Conservation (phyloP, 2,888 invertebrate species). For the Acronicta leporina region DNA sequence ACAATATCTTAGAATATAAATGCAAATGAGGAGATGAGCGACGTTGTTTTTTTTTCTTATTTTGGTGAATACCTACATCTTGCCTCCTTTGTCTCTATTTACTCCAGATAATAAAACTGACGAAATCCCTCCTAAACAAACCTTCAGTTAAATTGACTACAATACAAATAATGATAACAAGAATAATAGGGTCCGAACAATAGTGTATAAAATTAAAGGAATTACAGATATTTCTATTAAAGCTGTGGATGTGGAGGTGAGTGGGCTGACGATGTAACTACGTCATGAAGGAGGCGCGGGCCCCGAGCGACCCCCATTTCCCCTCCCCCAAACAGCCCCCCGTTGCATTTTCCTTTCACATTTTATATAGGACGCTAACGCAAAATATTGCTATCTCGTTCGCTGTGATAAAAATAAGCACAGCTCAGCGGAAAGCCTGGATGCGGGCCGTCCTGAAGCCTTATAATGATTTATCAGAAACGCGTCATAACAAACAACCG, state of each 20-base stretch:
- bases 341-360: slow-evolving; percentile 3
- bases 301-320: neutral
- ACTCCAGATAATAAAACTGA: no score
- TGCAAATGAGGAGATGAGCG: no score
- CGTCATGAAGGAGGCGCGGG: slow-evolving; percentile 7
- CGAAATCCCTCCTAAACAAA: no score
- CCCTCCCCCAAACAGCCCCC: neutral
- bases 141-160: neutral
- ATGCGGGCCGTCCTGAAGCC: neutral
- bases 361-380: neutral
- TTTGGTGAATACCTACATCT: no score
- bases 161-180: neutral
- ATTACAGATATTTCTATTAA: neutral
- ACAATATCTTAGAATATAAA: no score
- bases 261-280: slow-evolving; percentile 1
- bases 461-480: neutral
- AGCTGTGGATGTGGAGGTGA: neutral
- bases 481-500: neutral
- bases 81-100: no score
- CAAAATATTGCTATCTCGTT: slow-evolving; percentile 7
- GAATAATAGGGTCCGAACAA: neutral
- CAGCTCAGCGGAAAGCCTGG: neutral
- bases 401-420: slow-evolving; percentile 4
- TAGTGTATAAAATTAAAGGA: slow-evolving; percentile 1
- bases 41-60: no score